These are phyloP conservation scores for Solea senegalensis DNA, from an alignment of 2,113 vertebrate genomes.

Conservation along the genomic window DNA sequence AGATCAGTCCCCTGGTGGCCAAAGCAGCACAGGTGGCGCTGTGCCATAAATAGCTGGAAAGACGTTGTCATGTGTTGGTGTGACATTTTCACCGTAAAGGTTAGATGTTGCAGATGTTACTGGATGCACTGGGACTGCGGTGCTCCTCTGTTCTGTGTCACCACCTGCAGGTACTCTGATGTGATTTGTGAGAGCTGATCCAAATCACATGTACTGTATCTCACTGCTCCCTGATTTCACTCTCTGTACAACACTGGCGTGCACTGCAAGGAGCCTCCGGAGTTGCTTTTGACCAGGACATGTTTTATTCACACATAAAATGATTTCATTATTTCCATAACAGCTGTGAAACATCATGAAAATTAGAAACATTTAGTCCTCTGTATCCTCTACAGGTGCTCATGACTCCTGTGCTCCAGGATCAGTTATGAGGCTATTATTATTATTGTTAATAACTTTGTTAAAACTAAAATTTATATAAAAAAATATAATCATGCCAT, in stretches of 20 bases:
- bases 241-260: background rate
- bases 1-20: background rate
- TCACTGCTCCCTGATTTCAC: background rate
- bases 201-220: background rate
- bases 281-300: no score
- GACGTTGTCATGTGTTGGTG: conserved; percentile 16
- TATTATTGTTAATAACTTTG: no score
- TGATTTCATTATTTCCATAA: no score
- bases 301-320: no score
- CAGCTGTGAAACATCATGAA: no score
- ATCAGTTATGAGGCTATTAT: no score
- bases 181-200: conserved; percentile 30
- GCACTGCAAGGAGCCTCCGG: no score
- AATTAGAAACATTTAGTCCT: no score
- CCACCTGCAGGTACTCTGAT: background rate
- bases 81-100: conserved; percentile 68
- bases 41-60: conserved; percentile 48
- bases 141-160: conserved; percentile 24
- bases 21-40: conserved; percentile 37
- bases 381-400: no score
- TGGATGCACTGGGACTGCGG: conserved; percentile 19
- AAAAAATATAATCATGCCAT: no score
- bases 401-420: no score
- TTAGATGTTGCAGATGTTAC: conserved; percentile 62
- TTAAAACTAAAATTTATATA: no score